Evolutionary conservation across 1,140 invertebrate species (phyloP), one percentile per base, ranked within the genome.

Genomic region (Mycetomoellerius zeteki): DNA sequence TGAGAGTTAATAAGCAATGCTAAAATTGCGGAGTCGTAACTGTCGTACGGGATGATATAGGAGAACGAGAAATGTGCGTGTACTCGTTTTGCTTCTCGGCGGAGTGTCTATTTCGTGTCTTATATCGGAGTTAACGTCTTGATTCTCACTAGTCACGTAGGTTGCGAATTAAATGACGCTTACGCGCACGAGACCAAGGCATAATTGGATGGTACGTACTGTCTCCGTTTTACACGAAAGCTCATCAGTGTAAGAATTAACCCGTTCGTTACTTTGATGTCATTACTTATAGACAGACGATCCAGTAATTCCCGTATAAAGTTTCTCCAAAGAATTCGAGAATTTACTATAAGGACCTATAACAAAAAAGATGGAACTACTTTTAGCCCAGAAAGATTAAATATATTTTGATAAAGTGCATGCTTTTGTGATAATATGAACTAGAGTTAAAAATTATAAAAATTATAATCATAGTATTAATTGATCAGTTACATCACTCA

Each of bases 121-220:
- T 33, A 65, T 85, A 88, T 85, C 73, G 65, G 37, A 88, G 58
- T 50, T 88, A 89, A 90, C 65, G 65, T 86, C 89, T 90, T 89
- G 87, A 89, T 90, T 71, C 52, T 52, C 24, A n/a, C 56, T 54
- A 65, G 88, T 89, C 89, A 90, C 85, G 87, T 89, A 86, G 85
- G 52, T 50, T 62, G 72, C 89, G 87, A 37, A 90, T 90, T 89
- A 88, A 89, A 89, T 64, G 81, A 86, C 52, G 58, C 60, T 88
- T 78, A 85, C 69, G 37, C 88, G 37, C 60, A 81, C 58, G 69
- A 65, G 75, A 52, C 64, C 47, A 8, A 52, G 12, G 14, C 67
- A 64, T 90, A 90, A 90, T 89, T 89, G 88, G 85, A 90, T 60
- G 78, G 54, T 75, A 87, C 73, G 58, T 87, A 87, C 85, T 54